These are phyloP conservation scores for Heliconius ethilla DNA, from an alignment of 2,888 invertebrate species.

Conservation along the genomic window DNA sequence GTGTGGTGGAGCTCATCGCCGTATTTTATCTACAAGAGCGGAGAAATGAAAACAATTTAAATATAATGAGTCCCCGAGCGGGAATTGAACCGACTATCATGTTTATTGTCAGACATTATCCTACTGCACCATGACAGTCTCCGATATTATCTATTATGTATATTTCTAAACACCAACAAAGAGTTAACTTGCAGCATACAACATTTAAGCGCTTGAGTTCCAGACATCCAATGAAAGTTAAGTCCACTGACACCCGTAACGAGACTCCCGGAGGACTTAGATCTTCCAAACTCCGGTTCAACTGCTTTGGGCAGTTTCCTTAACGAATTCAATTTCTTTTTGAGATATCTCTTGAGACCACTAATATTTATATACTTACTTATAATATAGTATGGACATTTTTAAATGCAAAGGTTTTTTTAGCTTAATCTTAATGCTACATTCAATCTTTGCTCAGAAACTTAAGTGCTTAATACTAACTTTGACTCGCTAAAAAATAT, in stretches of 20 bases:
- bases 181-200: background rate
- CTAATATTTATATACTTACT: background rate
- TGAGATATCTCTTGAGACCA: conserved; percentile 25
- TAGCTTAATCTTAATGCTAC: too few relatives aligned
- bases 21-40: too few relatives aligned
- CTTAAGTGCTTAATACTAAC: too few relatives aligned
- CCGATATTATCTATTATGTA: background rate
- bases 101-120: too few relatives aligned
- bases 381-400: background rate
- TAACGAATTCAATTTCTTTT: conserved; percentile 32
- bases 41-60: too few relatives aligned
- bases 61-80: too few relatives aligned
- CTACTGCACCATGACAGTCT: too few relatives aligned
- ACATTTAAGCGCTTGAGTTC: conserved; percentile 33
- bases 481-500: too few relatives aligned
- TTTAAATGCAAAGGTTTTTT: background rate
- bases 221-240: conserved; percentile 29
- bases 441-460: too few relatives aligned
- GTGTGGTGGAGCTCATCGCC: too few relatives aligned
- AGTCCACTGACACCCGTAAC: conserved; percentile 37
- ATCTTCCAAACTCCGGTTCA: conserved; percentile 32
- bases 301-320: conserved; percentile 37
- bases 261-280: conserved; percentile 33
- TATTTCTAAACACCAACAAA: background rate
- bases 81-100: too few relatives aligned